Evolutionary conservation across 64 coral and sea anemone genomes (phyloP).

Genomic region (Montipora cactus): DNA sequence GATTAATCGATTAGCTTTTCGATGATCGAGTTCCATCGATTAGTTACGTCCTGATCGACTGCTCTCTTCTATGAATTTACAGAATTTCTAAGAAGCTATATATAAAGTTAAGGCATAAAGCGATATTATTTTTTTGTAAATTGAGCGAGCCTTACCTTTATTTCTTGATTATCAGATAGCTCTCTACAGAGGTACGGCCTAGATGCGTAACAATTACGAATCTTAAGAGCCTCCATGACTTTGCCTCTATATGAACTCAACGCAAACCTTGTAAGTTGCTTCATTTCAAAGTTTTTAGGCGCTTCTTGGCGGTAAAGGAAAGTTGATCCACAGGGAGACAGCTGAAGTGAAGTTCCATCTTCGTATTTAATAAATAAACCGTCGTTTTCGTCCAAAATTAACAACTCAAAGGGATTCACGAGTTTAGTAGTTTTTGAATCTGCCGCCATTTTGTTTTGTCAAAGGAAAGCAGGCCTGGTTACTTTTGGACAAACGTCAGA

Average conservation of each 20-base stretch:
- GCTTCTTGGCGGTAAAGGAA: conserved; percentile 66
- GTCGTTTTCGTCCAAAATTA: conserved; percentile 72
- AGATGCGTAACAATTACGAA: conserved; percentile 84
- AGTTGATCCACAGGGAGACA: conserved; percentile 78
- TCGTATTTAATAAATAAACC: conserved; percentile 75
- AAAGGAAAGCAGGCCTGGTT: conserved; percentile 11
- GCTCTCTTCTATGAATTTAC: no score
- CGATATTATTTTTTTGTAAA: neutral
- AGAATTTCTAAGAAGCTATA: no score
- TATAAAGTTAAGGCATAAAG: no score
- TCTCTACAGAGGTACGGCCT: conserved; percentile 87
- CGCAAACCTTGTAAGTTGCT: conserved; percentile 86
- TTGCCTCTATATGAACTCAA: conserved; percentile 68
- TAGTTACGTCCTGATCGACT: no score
- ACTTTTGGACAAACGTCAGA: conserved; percentile 64
- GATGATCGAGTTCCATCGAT: no score
- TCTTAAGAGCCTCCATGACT: conserved; percentile 59
- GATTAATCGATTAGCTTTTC: no score
- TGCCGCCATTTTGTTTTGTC: conserved; percentile 63
- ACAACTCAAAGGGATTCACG: neutral
- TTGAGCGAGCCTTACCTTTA: conserved; percentile 50
- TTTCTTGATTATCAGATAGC: conserved; percentile 38
- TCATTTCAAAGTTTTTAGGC: neutral
- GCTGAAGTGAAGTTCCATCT: conserved; percentile 74
- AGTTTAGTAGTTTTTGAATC: conserved; percentile 46